These are phyloP conservation scores for Atrichornis clamosus DNA, from an alignment of 2,113 vertebrate species.

Conservation along the genomic window DNA sequence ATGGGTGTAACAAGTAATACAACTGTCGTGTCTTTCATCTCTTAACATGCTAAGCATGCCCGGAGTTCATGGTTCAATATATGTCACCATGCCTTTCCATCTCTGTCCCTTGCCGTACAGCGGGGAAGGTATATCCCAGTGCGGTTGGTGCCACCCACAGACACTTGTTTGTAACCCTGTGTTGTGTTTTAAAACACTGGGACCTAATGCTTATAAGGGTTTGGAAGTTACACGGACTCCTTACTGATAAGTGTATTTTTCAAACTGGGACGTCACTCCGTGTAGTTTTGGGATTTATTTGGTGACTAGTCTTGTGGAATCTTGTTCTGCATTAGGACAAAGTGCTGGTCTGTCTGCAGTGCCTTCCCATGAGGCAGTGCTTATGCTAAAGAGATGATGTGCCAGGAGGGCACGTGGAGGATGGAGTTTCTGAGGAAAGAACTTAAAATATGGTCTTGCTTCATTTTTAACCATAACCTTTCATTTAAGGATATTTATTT, in stretches of 20 bases:
- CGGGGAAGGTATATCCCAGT: accelerated
- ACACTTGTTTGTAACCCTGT: accelerated
- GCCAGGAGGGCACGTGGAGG: background rate
- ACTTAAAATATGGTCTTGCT: background rate
- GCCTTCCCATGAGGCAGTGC: background rate
- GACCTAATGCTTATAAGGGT: background rate
- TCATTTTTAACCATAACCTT: background rate
- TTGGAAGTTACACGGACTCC: background rate
- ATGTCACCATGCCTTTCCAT: accelerated
- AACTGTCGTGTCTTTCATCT: background rate
- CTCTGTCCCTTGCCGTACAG: accelerated
- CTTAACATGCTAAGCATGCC: background rate
- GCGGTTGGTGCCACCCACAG: background rate
- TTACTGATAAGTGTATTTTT: background rate
- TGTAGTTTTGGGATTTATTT: background rate
- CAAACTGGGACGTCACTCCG: background rate
- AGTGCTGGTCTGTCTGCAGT: background rate
- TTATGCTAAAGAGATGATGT: background rate
- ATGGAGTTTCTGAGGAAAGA: background rate
- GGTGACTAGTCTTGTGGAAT: background rate
- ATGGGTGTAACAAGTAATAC: accelerated
- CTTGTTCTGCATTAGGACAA: background rate
- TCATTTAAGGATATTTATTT: background rate
- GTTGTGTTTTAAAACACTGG: background rate
- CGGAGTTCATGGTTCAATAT: accelerated